Percentiles rank a stretch among this genome's conserved stretches.
These are phyloP conservation scores for Temnothorax rugatulus DNA, from an alignment of 2,888 invertebrate genomes.

Conservation along the genomic window DNA sequence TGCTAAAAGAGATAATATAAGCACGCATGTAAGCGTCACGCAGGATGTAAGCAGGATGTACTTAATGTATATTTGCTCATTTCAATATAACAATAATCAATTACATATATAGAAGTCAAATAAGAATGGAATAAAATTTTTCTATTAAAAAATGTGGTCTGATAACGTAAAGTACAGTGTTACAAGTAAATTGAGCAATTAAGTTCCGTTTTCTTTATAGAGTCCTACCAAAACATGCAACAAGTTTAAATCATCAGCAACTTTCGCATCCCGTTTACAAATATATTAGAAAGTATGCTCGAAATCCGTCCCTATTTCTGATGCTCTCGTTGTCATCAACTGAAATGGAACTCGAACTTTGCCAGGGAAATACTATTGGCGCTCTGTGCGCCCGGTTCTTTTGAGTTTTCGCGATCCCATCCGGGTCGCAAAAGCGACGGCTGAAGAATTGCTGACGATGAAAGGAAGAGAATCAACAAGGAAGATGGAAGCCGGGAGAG, in stretches of 20 bases:
- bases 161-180: not conserved
- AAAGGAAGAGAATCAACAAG: constrained; percentile 44
- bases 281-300: constrained; percentile 32
- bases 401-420: constrained; percentile 57
- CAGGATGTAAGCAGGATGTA: not conserved
- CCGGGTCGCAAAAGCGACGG: constrained; percentile 36
- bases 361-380: constrained; percentile 34
- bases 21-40: no score
- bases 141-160: not conserved
- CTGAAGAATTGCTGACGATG: constrained; percentile 47
- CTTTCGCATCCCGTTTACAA: constrained; percentile 40
- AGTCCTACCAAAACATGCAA: not conserved
- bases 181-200: not conserved
- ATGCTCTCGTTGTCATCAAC: constrained; percentile 24
- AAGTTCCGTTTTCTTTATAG: not conserved
- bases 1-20: no score
- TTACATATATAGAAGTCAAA: not conserved
- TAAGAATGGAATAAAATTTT: not conserved
- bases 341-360: constrained; percentile 59
- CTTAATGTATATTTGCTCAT: not conserved
- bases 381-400: constrained; percentile 55
- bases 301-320: constrained; percentile 15
- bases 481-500: constrained; percentile 15
- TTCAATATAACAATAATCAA: constrained; percentile 15
- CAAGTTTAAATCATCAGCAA: constrained; percentile 31